Conservation (phyloP, 2,888 invertebrate species). For the Papilio gigon region DNA sequence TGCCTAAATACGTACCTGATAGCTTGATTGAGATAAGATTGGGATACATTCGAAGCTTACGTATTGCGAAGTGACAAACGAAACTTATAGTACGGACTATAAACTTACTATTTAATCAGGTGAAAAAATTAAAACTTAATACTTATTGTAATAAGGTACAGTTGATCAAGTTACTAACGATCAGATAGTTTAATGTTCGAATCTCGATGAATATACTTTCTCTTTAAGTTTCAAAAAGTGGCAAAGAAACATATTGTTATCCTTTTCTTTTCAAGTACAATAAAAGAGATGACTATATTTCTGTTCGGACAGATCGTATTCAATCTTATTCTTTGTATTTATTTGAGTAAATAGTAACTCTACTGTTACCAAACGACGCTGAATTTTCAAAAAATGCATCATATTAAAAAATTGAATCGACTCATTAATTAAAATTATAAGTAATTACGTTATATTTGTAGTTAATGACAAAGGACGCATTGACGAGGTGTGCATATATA, state of each 20-base stretch:
- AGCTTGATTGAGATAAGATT: constrained; percentile 29
- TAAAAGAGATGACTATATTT: background rate
- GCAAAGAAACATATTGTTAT: background rate
- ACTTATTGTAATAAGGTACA: background rate
- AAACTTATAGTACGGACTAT: constrained; percentile 1
- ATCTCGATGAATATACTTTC: background rate
- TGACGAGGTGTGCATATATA: constrained; percentile 6
- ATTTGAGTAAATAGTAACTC: background rate
- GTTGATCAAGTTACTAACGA: background rate
- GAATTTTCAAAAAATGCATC: background rate
- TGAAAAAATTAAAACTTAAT: background rate
- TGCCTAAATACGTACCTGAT: constrained; percentile 29
- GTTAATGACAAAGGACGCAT: background rate
- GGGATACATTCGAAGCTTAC: constrained; percentile 14
- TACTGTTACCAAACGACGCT: background rate
- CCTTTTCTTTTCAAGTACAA: background rate
- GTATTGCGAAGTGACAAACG: background rate
- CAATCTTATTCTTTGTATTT: background rate
- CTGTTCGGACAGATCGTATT: no score
- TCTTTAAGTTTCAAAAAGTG: background rate
- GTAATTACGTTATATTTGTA: background rate
- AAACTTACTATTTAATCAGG: background rate
- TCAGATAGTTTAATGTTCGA: background rate
- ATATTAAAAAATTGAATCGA: background rate
- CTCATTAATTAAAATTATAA: background rate